Base-by-base conservation (phyloP, 2,113 vertebrate species). In the Sprattus sprattus region DNA sequence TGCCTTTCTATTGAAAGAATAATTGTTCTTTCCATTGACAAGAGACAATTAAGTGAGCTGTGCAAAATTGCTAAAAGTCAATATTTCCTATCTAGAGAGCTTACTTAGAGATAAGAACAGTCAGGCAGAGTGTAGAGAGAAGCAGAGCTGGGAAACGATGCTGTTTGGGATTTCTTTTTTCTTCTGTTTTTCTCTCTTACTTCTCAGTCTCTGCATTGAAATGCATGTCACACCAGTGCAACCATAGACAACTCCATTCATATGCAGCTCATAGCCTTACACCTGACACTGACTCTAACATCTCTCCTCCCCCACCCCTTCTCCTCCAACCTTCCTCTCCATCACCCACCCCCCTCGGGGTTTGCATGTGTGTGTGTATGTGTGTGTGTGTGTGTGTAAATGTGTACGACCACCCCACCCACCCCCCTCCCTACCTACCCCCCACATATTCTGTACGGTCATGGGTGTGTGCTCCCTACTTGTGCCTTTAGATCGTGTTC, bases 401-500 rank as follows among this genome's bases (percentile, higher is more conserved):
- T 60, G 54, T 60, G 54, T 60, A 20, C 6, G 54, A 60, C 20
- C 54, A 60, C 20, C 4, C 22, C 18, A 11, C 9, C 0, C 22
- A 6, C 18, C 20, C 20, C 0, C 22, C 1, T 6, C 20, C 20
- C 54, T 60, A 20, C 39, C 20, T 60, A 3, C 16, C 18, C 22
- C 54, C 16, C 52, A 3, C 16, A 18, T 57, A 1, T 1, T 57
- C 54, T 60, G 54, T 45, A 25, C 15, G 28, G 10, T n/a, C 47
- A 54, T 57, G 9, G 52, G 1, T 45, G 44, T 82, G 4, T 82
- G 5, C 57, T 47, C 50, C 18, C n/a, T 57, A 3, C 64, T 44
- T 13, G 50, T 22, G 20, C 82, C 45, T 39, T 75, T 57, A 98
- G 97, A 97, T 98, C 87, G 94, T 94, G 78, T 95, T 97, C 91